Base-by-base conservation (phyloP, 2,113 vertebrate genomes). In the Rhinolophus ferrumequinum region DNA sequence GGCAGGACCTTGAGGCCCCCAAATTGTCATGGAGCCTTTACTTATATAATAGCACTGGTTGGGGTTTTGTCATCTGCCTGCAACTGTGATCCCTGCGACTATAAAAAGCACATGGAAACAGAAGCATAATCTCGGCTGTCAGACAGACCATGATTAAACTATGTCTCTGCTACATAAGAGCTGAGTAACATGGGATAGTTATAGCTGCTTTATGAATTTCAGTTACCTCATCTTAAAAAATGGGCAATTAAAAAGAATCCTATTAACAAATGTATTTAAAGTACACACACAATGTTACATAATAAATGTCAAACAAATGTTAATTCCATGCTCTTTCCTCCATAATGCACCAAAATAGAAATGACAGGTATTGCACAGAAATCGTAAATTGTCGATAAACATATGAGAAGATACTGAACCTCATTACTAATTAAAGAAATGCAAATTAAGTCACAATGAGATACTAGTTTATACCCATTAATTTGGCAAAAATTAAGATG, bases 401-500 rank as follows among this genome's bases (percentile, higher is more conserved):
- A 24, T n/a, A 64, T 24, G 14, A 80, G 35, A 95, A 93, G 76
- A 81, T 28, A 47, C 44, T 81, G 41, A 33, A 81, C 4, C 41
- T 79, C 16, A 7, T 92, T 30, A 67, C n/a, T 24, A 73, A 66
- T 86, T 76, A 47, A 52, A 26, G 21, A 80, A 91, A 67, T 47
- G 13, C 35, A 80, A 62, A 88, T 86, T 77, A 81, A 80, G 56
- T 26, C 21, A 44, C n/a, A 81, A 3, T 21, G 28, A 90, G 30
- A 24, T 64, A 35, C 26, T 58, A 58, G 58, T 81, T 86, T 18
- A 82, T 13, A 93, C 8, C 10, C 62, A 38, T 4, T 56, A 44
- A 22, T 88, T 70, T 96, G 44, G 24, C 52, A 93, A 85, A 96
- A 85, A 50, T 44, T 69, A 21, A 47, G 16, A 97, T 64, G 3